Percentiles rank a stretch among this genome's conserved stretches.
Evolutionary conservation across 2,888 invertebrate species (phyloP).

Genomic region (Augiades crinisus): DNA sequence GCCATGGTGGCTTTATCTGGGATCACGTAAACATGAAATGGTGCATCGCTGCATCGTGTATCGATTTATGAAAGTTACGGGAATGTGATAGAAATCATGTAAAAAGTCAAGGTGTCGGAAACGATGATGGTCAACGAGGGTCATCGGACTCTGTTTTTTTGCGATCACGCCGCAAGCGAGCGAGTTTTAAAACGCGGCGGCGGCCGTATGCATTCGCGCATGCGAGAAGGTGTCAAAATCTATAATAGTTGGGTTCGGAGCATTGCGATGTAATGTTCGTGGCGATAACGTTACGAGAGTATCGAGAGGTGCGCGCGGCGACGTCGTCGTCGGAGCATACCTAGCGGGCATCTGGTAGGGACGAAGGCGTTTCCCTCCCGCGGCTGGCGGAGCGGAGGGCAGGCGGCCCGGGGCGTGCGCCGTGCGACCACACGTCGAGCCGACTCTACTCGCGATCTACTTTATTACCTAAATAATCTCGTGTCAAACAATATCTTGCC

Average conservation of each 20-base stretch:
- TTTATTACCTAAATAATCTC: constrained; percentile 67
- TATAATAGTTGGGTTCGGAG: constrained; percentile 72
- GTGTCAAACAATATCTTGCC: constrained; percentile 56
- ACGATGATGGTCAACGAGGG: constrained; percentile 54
- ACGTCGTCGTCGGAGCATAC: constrained; percentile 54
- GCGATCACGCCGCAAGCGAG: constrained; percentile 72
- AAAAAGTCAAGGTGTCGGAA: constrained; percentile 41
- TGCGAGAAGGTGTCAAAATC: constrained; percentile 80
- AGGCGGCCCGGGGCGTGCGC: constrained; percentile 70
- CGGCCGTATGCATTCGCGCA: constrained; percentile 79
- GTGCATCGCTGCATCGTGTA: constrained; percentile 81
- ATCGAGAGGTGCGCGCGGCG: constrained; percentile 47
- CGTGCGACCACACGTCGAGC: constrained; percentile 57
- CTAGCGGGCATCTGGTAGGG: constrained; percentile 58
- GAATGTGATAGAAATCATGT: constrained; percentile 45
- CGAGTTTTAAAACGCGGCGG: constrained; percentile 73
- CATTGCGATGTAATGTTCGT: constrained; percentile 55
- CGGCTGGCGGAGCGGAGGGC: constrained; percentile 52
- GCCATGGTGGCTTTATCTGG: constrained; percentile 84
- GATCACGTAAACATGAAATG: constrained; percentile 84
- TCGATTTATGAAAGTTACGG: constrained; percentile 69
- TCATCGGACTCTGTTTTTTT: constrained; percentile 70
- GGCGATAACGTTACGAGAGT: constrained; percentile 47
- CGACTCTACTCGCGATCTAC: constrained; percentile 56
- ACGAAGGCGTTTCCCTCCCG: constrained; percentile 73